Percentiles rank a stretch among this genome's conserved stretches.
These are phyloP conservation scores for Athalia cordata DNA, from an alignment of 2,888 invertebrate genomes.

Conservation along the genomic window DNA sequence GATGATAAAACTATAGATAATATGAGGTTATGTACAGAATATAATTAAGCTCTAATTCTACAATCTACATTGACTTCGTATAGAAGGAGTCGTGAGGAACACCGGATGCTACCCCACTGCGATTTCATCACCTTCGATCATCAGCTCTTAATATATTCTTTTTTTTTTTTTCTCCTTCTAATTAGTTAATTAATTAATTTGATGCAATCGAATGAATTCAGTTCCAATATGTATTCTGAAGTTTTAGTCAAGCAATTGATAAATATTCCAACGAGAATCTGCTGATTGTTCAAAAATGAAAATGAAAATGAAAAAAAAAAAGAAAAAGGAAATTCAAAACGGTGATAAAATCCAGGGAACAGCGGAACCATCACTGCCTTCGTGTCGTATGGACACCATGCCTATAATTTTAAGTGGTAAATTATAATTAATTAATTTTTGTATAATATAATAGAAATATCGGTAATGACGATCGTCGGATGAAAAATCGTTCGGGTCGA, in stretches of 20 bases:
- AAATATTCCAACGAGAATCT: neutral
- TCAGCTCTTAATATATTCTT: neutral
- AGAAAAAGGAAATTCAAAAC: neutral
- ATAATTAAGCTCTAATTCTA: constrained; percentile 35
- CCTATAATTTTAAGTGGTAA: constrained; percentile 23
- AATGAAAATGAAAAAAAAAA: neutral
- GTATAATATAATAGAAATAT: constrained; percentile 6
- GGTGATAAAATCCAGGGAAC: constrained; percentile 35
- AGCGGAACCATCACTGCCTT: constrained; percentile 38
- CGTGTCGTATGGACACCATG: constrained; percentile 13
- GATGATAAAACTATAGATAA: constrained; percentile 15
- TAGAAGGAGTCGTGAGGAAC: constrained; percentile 60
- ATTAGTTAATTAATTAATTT: neutral
- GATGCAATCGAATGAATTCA: neutral
- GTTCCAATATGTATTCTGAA: constrained; percentile 7
- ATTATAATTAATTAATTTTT: neutral
- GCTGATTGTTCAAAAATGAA: neutral
- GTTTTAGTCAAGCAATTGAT: constrained; percentile 10
- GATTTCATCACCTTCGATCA: constrained; percentile 37
- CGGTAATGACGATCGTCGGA: too few species aligned
- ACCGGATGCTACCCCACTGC: constrained; percentile 45
- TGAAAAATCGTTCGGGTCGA: constrained; percentile 30
- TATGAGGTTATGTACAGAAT: constrained; percentile 32
- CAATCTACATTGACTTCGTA: constrained; percentile 59
- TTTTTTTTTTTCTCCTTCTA: too few species aligned